A percentile compares a stretch with the other conserved stretches of the same genome.
These are phyloP conservation scores for Leptothorax acervorum DNA, from an alignment of 2,888 invertebrate genomes.

Conservation along the genomic window DNA sequence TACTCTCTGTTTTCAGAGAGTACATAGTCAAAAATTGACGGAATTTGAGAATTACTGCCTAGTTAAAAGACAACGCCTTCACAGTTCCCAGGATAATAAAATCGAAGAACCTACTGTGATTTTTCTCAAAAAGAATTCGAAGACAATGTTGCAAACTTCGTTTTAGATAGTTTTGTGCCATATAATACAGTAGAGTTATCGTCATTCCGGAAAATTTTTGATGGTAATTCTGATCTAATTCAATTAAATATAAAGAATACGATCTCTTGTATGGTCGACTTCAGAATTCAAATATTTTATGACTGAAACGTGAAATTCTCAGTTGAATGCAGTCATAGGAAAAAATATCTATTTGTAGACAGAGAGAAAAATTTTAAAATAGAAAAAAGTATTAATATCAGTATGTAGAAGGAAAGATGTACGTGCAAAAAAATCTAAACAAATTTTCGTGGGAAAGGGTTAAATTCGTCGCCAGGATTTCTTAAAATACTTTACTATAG, in stretches of 20 bases:
- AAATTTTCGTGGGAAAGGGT: too few relatives aligned
- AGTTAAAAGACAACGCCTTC: conserved; percentile 13
- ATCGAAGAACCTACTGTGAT: background rate
- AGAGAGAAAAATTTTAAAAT: too few relatives aligned
- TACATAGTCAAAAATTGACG: conserved; percentile 14
- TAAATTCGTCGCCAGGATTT: too few relatives aligned
- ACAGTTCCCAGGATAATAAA: background rate
- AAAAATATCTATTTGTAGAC: too few relatives aligned
- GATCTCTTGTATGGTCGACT: background rate
- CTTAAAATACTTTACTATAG: too few relatives aligned
- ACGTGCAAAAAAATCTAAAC: too few relatives aligned
- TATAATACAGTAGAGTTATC: conserved; percentile 32
- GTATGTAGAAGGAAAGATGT: too few relatives aligned
- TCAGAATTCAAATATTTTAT: conserved; percentile 11
- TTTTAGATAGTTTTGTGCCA: conserved; percentile 15
- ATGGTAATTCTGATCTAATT: conserved; percentile 7
- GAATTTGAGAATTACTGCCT: conserved; percentile 28
- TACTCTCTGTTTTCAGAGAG: conserved; percentile 18
- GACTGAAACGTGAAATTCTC: background rate
- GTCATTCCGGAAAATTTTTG: conserved; percentile 36
- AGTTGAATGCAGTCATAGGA: background rate
- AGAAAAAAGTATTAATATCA: too few relatives aligned
- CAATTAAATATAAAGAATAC: conserved; percentile 4
- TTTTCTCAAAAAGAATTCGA: conserved; percentile 34
- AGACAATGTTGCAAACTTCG: conserved; percentile 7